These are phyloP conservation scores for Vidua macroura DNA, from an alignment of 2,113 vertebrate species.

Conservation along the genomic window DNA sequence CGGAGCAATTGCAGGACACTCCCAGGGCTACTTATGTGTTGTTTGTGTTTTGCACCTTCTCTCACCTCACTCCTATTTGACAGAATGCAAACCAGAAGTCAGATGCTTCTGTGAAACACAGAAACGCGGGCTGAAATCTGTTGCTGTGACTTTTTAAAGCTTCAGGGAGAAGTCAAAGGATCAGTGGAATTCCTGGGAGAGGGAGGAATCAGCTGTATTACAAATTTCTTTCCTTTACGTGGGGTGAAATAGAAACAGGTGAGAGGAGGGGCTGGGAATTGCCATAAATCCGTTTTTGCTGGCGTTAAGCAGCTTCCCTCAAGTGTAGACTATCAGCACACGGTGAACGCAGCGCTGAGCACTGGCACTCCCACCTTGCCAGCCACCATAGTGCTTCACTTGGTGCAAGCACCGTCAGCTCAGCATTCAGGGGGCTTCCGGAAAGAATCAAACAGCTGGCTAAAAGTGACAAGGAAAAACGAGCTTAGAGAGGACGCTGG, in stretches of 20 bases:
- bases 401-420: neutral
- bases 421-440: neutral
- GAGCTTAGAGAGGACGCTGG: neutral
- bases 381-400: neutral
- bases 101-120: neutral
- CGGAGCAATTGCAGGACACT: rapidly evolving
- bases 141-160: neutral
- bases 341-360: neutral
- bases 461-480: neutral
- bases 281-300: neutral
- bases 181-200: neutral
- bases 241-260: neutral
- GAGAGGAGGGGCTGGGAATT: neutral
- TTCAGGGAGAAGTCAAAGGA: neutral
- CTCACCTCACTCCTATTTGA: neutral
- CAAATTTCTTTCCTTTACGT: neutral
- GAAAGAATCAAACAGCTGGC: neutral
- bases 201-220: neutral
- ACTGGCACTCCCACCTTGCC: neutral
- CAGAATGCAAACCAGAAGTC: neutral
- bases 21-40: neutral
- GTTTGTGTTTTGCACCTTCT: neutral
- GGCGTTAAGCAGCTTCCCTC: neutral
- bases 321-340: neutral
- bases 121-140: neutral